A percentile compares a stretch with the other conserved stretches of the same genome.
These are phyloP conservation scores for Chrysodeixis includens DNA, from an alignment of 2,888 invertebrate species.

Conservation along the genomic window DNA sequence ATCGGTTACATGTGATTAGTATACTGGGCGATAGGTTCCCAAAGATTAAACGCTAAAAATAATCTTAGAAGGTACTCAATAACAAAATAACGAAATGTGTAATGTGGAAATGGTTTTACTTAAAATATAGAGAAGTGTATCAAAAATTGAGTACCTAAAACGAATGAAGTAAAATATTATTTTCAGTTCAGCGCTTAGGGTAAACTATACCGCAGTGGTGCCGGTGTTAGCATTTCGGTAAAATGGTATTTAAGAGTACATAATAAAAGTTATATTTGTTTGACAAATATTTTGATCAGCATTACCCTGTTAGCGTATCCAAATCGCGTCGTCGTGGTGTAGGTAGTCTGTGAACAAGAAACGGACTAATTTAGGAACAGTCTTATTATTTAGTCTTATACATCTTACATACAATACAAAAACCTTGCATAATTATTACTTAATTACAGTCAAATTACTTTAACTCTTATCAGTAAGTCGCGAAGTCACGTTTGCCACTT, in stretches of 20 bases:
- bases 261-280: slow-evolving; percentile 51
- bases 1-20: background rate
- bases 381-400: too few relatives aligned
- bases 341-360: slow-evolving; percentile 39
- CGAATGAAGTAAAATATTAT: background rate
- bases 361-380: background rate
- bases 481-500: too few relatives aligned
- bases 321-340: slow-evolving; percentile 48
- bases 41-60: background rate
- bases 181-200: slow-evolving; percentile 15
- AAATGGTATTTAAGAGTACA: slow-evolving; percentile 28
- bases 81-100: background rate
- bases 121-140: background rate
- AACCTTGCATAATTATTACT: too few relatives aligned
- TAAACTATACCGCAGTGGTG: slow-evolving; percentile 20
- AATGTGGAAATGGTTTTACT: background rate
- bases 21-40: background rate
- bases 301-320: slow-evolving; percentile 64
- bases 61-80: background rate
- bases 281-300: slow-evolving; percentile 58
- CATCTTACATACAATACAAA: too few relatives aligned
- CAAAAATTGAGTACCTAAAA: background rate
- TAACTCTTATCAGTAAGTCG: too few relatives aligned
- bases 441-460: too few relatives aligned
- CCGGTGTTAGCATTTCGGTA: slow-evolving; percentile 30